Evolutionary conservation across 2,113 vertebrate genomes (phyloP).

Genomic region (Lipophrys pholis): DNA sequence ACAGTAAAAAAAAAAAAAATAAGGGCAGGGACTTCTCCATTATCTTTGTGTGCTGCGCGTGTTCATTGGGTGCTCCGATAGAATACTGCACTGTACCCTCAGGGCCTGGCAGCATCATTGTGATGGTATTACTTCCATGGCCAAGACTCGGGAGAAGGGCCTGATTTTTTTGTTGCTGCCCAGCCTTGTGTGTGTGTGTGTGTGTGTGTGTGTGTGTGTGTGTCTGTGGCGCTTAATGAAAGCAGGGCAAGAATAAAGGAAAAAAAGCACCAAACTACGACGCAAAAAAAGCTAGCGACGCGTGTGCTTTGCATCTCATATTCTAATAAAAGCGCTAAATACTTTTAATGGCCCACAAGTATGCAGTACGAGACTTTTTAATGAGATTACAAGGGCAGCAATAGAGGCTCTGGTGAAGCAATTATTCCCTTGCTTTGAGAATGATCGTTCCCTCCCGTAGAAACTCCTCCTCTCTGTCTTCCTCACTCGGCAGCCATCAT

Average conservation of each 20-base stretch:
- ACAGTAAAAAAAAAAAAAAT: slow-evolving; percentile 63
- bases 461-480: slow-evolving; percentile 70
- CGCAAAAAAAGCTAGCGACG: slow-evolving; percentile 37
- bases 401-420: slow-evolving; percentile 65
- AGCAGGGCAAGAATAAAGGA: slow-evolving; percentile 42
- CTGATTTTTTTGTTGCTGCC: slow-evolving; percentile 21
- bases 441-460: slow-evolving; percentile 60
- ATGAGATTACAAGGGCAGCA: slow-evolving; percentile 79
- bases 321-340: slow-evolving; percentile 75
- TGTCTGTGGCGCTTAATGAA: slow-evolving; percentile 34
- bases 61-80: slow-evolving; percentile 67
- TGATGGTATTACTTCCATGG: slow-evolving; percentile 81
- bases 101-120: slow-evolving; percentile 71
- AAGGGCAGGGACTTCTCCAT: slow-evolving; percentile 76
- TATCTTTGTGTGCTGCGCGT: slow-evolving; percentile 71
- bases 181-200: slow-evolving; percentile 57
- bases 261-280: slow-evolving; percentile 28
- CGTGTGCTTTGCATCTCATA: slow-evolving; percentile 52
- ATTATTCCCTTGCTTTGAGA: slow-evolving; percentile 79
- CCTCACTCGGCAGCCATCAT: slow-evolving; percentile 65
- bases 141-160: slow-evolving; percentile 67
- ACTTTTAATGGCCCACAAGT: slow-evolving; percentile 77
- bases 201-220: too few relatives aligned
- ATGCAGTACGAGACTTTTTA: slow-evolving; percentile 78
- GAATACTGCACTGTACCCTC: slow-evolving; percentile 67